These are phyloP conservation scores for Biston betularia DNA, from an alignment of 2,888 invertebrate genomes.

Conservation along the genomic window DNA sequence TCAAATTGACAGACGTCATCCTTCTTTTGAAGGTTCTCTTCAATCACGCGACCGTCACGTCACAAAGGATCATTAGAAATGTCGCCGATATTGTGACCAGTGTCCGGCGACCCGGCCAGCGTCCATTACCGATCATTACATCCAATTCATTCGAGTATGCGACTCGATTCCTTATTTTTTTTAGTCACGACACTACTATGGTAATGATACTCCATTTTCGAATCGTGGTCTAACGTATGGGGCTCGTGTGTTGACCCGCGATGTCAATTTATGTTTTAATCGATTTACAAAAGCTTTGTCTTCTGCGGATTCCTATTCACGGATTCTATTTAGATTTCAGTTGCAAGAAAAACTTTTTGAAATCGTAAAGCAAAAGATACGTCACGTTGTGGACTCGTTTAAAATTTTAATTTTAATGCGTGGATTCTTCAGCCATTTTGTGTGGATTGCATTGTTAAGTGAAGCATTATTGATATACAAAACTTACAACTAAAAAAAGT, in stretches of 20 bases:
- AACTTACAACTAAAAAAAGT: no score
- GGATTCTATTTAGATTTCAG: neutral
- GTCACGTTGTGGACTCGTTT: no score
- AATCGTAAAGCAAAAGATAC: no score
- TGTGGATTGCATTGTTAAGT: no score
- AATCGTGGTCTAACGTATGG: constrained; percentile 33
- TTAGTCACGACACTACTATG: constrained; percentile 65
- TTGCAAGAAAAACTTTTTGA: neutral
- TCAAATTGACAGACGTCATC: constrained; percentile 43
- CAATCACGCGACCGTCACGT: constrained; percentile 39
- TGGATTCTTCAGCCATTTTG: no score
- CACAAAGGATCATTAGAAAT: constrained; percentile 45
- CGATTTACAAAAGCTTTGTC: constrained; percentile 25
- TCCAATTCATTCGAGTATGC: constrained; percentile 55
- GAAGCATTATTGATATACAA: no score
- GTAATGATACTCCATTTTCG: constrained; percentile 73
- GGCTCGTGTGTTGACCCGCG: constrained; percentile 31
- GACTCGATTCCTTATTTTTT: constrained; percentile 54
- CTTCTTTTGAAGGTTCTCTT: constrained; percentile 26
- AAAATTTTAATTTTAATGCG: no score
- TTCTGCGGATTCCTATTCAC: neutral
- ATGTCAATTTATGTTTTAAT: constrained; percentile 34
- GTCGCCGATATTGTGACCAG: constrained; percentile 42
- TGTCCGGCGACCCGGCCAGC: constrained; percentile 39
- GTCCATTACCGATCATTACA: constrained; percentile 61